Percentiles rank a stretch among this genome's conserved stretches.
These are phyloP conservation scores for Drosophila nannoptera DNA, from an alignment of 1,140 invertebrate genomes.

Conservation along the genomic window DNA sequence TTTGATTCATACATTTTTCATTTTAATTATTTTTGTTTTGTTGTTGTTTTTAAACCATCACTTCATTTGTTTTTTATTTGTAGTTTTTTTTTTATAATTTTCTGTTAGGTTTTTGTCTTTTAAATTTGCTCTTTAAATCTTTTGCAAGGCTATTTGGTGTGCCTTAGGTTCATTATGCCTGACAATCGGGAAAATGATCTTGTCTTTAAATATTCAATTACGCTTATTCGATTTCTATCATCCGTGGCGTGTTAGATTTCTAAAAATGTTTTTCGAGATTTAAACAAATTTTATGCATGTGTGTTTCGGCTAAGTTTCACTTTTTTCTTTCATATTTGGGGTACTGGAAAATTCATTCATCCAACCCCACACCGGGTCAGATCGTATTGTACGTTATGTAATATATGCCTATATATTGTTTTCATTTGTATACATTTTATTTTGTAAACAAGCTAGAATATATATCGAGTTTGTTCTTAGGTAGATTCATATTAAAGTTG, in stretches of 20 bases:
- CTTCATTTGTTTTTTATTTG: slow-evolving; percentile 41
- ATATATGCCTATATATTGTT: slow-evolving; percentile 22
- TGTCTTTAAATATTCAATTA: slow-evolving; percentile 42
- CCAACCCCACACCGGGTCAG: slow-evolving; percentile 6
- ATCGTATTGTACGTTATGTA: slow-evolving; percentile 11
- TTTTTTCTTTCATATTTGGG: background rate
- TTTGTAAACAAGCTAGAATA: slow-evolving; percentile 68
- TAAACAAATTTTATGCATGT: slow-evolving; percentile 48
- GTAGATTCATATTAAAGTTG: slow-evolving; percentile 65
- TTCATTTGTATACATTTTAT: slow-evolving; percentile 51
- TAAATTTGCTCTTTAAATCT: slow-evolving; percentile 48
- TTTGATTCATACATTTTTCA: slow-evolving; percentile 70
- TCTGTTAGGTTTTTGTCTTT: slow-evolving; percentile 50
- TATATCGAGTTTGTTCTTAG: slow-evolving; percentile 64
- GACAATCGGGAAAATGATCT: slow-evolving; percentile 59
- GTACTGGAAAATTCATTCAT: slow-evolving; percentile 11
- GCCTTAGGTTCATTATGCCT: slow-evolving; percentile 51
- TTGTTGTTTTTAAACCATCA: slow-evolving; percentile 59
- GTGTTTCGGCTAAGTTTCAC: slow-evolving; percentile 31
- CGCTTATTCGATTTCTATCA: slow-evolving; percentile 18
- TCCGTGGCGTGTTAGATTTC: slow-evolving; percentile 8
- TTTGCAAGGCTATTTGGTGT: slow-evolving; percentile 70
- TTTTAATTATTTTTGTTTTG: background rate
- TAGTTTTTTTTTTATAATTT: slow-evolving; percentile 42
- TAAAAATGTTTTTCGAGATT: slow-evolving; percentile 42